Evolutionary conservation across 2,888 invertebrate genomes (phyloP), one percentile per base, ranked within the genome.

Genomic region (Holacanthella duospinosa): DNA sequence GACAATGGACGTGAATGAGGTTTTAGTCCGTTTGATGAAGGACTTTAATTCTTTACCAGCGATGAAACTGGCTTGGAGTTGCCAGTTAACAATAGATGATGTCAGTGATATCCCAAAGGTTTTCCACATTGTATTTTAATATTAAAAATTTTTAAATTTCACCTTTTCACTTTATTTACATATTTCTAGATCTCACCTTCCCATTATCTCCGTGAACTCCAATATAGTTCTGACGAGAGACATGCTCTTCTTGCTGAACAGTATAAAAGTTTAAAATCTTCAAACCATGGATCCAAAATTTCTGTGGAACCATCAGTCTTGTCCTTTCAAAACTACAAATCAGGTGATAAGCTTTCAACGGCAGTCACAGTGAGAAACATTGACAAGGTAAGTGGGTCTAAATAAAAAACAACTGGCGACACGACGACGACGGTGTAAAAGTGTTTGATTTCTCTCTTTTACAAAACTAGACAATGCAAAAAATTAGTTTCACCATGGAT

Each of bases 281-380:
- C 65, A 21, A 64, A 60, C 24, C 27, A 36, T 19, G 63, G 65
- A 2, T 62, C 59, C 2, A 62, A 64, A 1, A 63, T 70, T 24
- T 64, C 59, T 0, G 60, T 68, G 2, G 62, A 66, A 6, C 71
- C 71, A 12, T 64, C 69, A 1, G 64, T 70, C 2, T 58, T 71
- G 43, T 69, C 67, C 2, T 71, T 71, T 59, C 71, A 71, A 55
- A 66, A 66, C 21, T 71, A 64, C 59, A 60, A 60, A 55, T 61
- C 58, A 36, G 68, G 65, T 1, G 65, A 68, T 29, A 59, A 43
- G 1, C 63, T 64, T 29, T 48, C 44, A 1, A 59, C 66, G n/a
- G 63, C 62, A 0, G 60, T 71, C 25, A 43, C 55, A 26, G 65
- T 71, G 24, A 60, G 68, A 26, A 71, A 71, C 61, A 64, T 69